Base-by-base conservation (phyloP, 2,113 vertebrate species). In the Phrynosoma blainvillii region DNA sequence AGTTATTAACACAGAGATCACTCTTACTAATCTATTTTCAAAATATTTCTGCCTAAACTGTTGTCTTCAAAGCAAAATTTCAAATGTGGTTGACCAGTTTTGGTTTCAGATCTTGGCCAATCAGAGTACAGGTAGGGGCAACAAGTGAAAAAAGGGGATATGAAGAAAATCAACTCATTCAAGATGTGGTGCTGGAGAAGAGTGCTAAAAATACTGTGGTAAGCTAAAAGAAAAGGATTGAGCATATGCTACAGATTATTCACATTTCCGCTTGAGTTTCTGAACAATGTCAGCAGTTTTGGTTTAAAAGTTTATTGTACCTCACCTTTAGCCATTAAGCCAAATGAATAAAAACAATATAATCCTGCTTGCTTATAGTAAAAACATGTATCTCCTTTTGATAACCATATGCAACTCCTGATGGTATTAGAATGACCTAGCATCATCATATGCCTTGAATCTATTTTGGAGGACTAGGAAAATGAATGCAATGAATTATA, bases 261-360 rank as follows among this genome's bases (percentile, higher is more conserved):
- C 92, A 90, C 83, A 93, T 96, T 96, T 93, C 90, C 30, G 94
- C 82, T 73, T 84, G 62, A 93, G 82, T 54, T 87, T 94, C 78
- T 87, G 86, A 75, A 65, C 88, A 91, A 92, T 93, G 87, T 94
- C 87, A 93, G 87, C 85, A 86, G 65, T 88, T 95, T 95, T 93
- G 91, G 91, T 96, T 96, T 94, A 89, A 94, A 95, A n/a, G 76
- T 68, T 90, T 87, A 89, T 85, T 92, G 94, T 95, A 84, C 88
- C 93, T 90, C 95, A 84, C 88, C 93, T 90, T 94, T 88, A 85
- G 84, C 82, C 84, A 91, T 86, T 93, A 68, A 81, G 89, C 87
- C 82, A 90, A 77, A 91, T 74, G 86, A 84, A 84, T 93, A 89
- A 85, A 25, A 91, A 82, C 62, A 66, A 87, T 84, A 92, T 90